These are phyloP conservation scores for Ericerus pela DNA, from an alignment of 1,140 invertebrate species.

Conservation along the genomic window DNA sequence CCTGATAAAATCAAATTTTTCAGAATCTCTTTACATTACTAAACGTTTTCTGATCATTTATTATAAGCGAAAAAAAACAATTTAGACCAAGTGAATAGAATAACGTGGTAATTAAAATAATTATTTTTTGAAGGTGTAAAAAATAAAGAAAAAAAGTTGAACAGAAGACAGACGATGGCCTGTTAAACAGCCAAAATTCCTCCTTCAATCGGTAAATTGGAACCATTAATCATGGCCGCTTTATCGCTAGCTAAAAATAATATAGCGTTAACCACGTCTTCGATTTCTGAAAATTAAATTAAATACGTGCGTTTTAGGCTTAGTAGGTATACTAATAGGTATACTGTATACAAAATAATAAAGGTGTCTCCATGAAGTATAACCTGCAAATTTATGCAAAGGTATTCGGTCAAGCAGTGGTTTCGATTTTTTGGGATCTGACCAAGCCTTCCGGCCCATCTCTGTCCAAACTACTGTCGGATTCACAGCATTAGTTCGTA, in stretches of 20 bases:
- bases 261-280: conserved; percentile 70
- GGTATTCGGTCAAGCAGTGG: conserved; percentile 66
- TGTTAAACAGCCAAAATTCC: conserved; percentile 40
- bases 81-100: no score
- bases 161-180: no score
- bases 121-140: no score
- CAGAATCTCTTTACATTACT: no score
- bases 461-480: conserved; percentile 81
- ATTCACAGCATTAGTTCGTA: conserved; percentile 77
- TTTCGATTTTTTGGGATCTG: conserved; percentile 53
- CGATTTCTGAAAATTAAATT: conserved; percentile 54
- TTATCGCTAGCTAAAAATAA: conserved; percentile 67
- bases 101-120: no score
- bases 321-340: no score
- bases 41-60: no score
- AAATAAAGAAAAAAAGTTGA: no score
- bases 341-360: neutral
- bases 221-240: conserved; percentile 68
- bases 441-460: conserved; percentile 71
- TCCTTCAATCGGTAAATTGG: conserved; percentile 66
- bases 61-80: no score
- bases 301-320: conserved; percentile 17
- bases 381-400: conserved; percentile 43
- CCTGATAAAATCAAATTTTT: no score
- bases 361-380: no score